phyloP scores from a whole-genome alignment of 2,113 vertebrate species.

The Nanorana parkeri region DNA sequence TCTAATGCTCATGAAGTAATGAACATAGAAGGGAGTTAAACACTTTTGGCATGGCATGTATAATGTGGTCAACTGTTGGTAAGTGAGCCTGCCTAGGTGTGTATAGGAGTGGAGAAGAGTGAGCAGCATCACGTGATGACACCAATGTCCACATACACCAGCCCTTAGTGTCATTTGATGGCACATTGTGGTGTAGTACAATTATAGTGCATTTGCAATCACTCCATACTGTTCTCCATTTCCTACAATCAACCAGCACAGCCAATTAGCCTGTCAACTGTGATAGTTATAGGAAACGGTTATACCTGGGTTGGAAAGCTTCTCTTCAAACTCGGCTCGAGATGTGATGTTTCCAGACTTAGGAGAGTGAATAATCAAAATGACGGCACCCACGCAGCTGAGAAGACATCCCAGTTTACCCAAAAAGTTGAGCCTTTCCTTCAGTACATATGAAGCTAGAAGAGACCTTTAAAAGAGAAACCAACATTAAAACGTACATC shows the following conservation, averaged over 20 bases:
- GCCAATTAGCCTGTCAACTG: too few relatives aligned
- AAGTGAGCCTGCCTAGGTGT: too few relatives aligned
- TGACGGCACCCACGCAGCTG: conserved; percentile 89
- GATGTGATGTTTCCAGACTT: conserved; percentile 85
- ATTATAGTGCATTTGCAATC: too few relatives aligned
- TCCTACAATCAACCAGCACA: background rate
- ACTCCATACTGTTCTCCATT: background rate
- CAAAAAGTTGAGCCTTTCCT: conserved; percentile 89
- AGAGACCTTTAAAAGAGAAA: conserved; percentile 80
- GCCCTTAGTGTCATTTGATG: too few relatives aligned
- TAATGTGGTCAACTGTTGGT: too few relatives aligned
- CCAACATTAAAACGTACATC: conserved; percentile 48
- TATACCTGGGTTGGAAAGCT: conserved; percentile 90
- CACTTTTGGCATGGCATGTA: too few relatives aligned
- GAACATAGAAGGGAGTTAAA: too few relatives aligned
- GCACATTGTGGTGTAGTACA: too few relatives aligned
- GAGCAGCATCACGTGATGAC: too few relatives aligned
- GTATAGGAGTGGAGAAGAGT: too few relatives aligned
- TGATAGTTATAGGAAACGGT: background rate
- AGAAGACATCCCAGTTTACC: conserved; percentile 92
- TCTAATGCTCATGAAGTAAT: too few relatives aligned
- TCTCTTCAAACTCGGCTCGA: conserved; percentile 86
- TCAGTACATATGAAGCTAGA: conserved; percentile 88
- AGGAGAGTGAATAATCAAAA: conserved; percentile 93
- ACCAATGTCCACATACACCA: too few relatives aligned